These are phyloP conservation scores for Reinhardtius hippoglossoides DNA, from an alignment of 2,113 vertebrate genomes.

Conservation along the genomic window DNA sequence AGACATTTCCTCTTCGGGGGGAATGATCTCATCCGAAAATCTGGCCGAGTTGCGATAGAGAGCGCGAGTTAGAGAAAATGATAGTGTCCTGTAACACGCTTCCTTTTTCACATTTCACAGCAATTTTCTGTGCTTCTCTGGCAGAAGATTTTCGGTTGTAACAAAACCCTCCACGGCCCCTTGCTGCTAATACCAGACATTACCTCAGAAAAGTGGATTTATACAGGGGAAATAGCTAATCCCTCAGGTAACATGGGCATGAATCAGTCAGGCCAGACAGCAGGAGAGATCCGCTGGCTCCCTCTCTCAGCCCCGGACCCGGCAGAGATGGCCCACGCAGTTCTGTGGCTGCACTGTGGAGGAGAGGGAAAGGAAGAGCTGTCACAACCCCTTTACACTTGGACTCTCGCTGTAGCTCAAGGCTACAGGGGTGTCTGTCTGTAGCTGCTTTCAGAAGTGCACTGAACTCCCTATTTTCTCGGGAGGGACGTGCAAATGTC, in stretches of 20 bases:
- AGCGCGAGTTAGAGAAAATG: slow-evolving; percentile 32
- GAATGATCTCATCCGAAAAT: slow-evolving; percentile 53
- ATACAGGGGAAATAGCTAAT: slow-evolving; percentile 74
- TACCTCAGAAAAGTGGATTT: slow-evolving; percentile 79
- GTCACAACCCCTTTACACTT: slow-evolving; percentile 57
- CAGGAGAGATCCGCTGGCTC: slow-evolving; percentile 47
- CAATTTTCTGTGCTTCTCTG: slow-evolving; percentile 53
- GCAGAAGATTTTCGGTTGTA: slow-evolving; percentile 47
- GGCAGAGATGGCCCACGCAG: slow-evolving; percentile 32
- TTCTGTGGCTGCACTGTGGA: slow-evolving; percentile 20
- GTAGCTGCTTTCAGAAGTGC: neutral
- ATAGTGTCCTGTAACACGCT: slow-evolving; percentile 31
- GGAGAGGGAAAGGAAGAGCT: neutral
- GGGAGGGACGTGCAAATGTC: too few species aligned
- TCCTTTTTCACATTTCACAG: slow-evolving; percentile 61
- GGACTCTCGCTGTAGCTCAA: slow-evolving; percentile 30
- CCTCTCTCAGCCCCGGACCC: slow-evolving; percentile 33
- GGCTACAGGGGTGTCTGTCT: slow-evolving; percentile 5
- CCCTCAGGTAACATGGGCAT: slow-evolving; percentile 75
- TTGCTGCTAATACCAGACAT: slow-evolving; percentile 72
- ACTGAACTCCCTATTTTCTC: too few species aligned
- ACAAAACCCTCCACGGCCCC: slow-evolving; percentile 47
- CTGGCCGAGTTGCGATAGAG: slow-evolving; percentile 13
- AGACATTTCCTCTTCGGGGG: slow-evolving; percentile 13
- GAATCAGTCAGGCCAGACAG: slow-evolving; percentile 69